These are phyloP conservation scores for Himalopsyche anomala DNA, from an alignment of 2,888 invertebrate genomes.

Conservation along the genomic window DNA sequence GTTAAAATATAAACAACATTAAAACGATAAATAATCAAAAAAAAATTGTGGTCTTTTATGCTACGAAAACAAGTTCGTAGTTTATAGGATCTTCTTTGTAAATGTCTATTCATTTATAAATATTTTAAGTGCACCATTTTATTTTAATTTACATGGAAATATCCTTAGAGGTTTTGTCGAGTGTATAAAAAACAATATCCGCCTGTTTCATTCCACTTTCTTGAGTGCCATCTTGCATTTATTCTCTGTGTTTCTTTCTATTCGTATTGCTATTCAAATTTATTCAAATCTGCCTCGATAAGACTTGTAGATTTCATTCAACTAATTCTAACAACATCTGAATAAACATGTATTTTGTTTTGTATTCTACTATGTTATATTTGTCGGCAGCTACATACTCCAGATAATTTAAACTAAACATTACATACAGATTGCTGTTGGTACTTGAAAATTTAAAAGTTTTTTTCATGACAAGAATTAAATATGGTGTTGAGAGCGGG, in stretches of 20 bases:
- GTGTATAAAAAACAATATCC: conserved; percentile 18
- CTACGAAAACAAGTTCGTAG: not conserved
- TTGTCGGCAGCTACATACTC: not conserved
- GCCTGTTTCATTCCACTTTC: conserved; percentile 8
- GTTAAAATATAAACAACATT: too few relatives aligned
- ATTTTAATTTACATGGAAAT: not conserved
- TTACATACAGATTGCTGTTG: not conserved
- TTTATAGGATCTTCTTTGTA: not conserved
- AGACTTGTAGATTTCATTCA: conserved; percentile 36
- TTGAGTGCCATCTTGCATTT: conserved; percentile 26
- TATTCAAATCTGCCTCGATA: conserved; percentile 43
- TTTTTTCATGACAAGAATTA: not conserved
- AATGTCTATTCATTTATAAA: not conserved
- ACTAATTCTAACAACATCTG: conserved; percentile 29
- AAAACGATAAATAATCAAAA: too few relatives aligned
- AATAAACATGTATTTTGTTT: conserved; percentile 22
- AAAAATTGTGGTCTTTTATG: too few relatives aligned
- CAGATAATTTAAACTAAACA: not conserved
- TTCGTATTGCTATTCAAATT: conserved; percentile 36
- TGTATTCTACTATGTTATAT: not conserved
- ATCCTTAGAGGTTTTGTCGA: not conserved
- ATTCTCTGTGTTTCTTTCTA: conserved; percentile 23
- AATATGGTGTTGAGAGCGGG: not conserved
- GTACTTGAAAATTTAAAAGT: too few relatives aligned
- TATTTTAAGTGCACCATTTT: not conserved